These are phyloP conservation scores for Onychostruthus taczanowskii DNA, from an alignment of 2,113 vertebrate species.

Conservation along the genomic window DNA sequence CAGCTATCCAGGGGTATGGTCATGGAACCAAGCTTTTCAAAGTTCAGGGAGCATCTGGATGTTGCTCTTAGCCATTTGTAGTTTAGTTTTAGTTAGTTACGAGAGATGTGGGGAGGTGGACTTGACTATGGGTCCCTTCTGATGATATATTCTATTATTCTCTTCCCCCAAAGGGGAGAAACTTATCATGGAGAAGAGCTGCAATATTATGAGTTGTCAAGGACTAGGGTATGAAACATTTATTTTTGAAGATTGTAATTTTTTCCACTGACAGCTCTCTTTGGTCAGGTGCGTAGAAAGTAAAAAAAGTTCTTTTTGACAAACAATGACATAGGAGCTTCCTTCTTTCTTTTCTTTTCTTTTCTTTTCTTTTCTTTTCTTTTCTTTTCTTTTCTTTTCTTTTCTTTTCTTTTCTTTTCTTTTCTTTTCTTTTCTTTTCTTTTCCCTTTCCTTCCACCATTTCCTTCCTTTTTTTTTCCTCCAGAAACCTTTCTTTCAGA, in stretches of 20 bases:
- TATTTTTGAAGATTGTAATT: neutral
- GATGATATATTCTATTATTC: neutral
- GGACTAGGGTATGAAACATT: neutral
- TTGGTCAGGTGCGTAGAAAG: neutral
- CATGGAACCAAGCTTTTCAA: neutral
- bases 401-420: too few species aligned
- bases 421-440: too few species aligned
- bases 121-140: rapidly evolving
- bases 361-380: too few species aligned
- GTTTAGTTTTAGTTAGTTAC: neutral
- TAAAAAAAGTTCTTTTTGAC: neutral
- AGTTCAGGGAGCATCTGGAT: neutral
- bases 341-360: too few species aligned
- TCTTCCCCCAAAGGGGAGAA: neutral
- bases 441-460: too few species aligned
- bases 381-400: too few species aligned
- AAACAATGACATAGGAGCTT: rapidly evolving
- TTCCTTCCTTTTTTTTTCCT: too few species aligned
- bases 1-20: neutral
- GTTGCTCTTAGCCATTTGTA: neutral
- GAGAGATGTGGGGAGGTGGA: neutral
- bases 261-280: neutral
- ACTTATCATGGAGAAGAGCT: neutral
- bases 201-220: neutral
- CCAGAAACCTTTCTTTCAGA: neutral